Evolutionary conservation across 2,888 invertebrate species (phyloP).

Genomic region (Caenorhabditis sp.): DNA sequence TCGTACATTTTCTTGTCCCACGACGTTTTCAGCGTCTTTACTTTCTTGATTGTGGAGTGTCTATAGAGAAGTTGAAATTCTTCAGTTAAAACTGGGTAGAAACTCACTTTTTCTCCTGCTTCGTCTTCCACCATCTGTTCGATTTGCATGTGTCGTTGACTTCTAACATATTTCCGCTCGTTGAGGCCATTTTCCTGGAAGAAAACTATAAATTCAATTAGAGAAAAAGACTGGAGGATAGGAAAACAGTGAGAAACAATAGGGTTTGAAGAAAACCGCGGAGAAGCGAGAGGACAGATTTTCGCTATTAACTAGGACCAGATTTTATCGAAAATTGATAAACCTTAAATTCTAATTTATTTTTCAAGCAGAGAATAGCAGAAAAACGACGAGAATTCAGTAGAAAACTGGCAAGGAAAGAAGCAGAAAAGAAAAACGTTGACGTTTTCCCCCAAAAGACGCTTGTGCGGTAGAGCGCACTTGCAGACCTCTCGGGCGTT

Average conservation of each 20-base stretch:
- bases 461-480: slow-evolving; percentile 25
- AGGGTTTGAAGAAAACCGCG: too few relatives aligned
- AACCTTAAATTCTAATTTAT: background rate
- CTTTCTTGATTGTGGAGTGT: slow-evolving; percentile 66
- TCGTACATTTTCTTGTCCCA: slow-evolving; percentile 74
- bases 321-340: too few relatives aligned
- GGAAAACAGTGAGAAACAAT: background rate
- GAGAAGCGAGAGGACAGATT: too few relatives aligned
- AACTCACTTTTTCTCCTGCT: slow-evolving; percentile 48
- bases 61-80: slow-evolving; percentile 33
- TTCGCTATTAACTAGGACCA: too few relatives aligned
- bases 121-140: slow-evolving; percentile 57
- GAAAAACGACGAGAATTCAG: slow-evolving; percentile 17
- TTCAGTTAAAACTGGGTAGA: background rate
- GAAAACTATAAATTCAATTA: background rate
- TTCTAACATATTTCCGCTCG: slow-evolving; percentile 19
- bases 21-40: slow-evolving; percentile 66
- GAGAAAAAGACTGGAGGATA: background rate
- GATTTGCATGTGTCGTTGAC: slow-evolving; percentile 56
- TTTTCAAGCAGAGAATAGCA: background rate
- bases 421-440: background rate
- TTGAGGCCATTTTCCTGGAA: slow-evolving; percentile 20
- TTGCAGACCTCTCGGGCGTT: slow-evolving; percentile 30
- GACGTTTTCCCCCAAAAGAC: too few relatives aligned
- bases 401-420: background rate